Base-by-base conservation (phyloP, 2,797 vertebrate species). In the Rachycentron canadum region DNA sequence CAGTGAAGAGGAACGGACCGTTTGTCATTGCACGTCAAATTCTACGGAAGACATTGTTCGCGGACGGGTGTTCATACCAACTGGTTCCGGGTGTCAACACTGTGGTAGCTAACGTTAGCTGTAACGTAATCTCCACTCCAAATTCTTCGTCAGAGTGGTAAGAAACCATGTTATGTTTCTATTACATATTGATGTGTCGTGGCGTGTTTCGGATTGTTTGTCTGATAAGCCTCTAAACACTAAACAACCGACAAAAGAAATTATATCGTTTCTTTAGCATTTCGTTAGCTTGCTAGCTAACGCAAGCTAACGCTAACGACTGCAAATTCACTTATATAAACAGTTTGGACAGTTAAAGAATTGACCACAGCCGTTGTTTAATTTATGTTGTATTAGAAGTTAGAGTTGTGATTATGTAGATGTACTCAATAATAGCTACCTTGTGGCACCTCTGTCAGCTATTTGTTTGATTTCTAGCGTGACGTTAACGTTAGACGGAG, bases 11-110 rank as follows among this genome's bases (percentile, higher is more conserved):
- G 1, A n/a, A 50, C 2, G 77, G 38, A 69, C 21, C 5, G 0
- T 4, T 69, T 76, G 3, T 52, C 7, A 30, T 9, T 6, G 7
- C 3, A 1, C 17, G 3, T 40, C 1, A 32, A 52, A 36, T 19
- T 53, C 40, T 3, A 65, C 91, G 90, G 92, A 90, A 72, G 45
- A 63, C 3, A 82, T 85, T 86, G 56, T 47, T 9, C 2, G 60
- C 69, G 81, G 81, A 90, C 72, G 4, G 12, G 85, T 84, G 79
- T 57, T 67, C 30, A 25, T 2, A 0, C 5, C 57, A 88, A 92
- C 1, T 81, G 16, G 26, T 91, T 93, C 91, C 93, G 89, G 88
- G 80, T 82, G 60, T 30, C 41, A 68, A 62, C 26, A 89, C 43
- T 53, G 70, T 78, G 58, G 56, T 79, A 80, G 89, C 84, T 91